phyloP scores from a whole-genome alignment of 2,888 invertebrate species.

The Eupeodes latifasciatus region DNA sequence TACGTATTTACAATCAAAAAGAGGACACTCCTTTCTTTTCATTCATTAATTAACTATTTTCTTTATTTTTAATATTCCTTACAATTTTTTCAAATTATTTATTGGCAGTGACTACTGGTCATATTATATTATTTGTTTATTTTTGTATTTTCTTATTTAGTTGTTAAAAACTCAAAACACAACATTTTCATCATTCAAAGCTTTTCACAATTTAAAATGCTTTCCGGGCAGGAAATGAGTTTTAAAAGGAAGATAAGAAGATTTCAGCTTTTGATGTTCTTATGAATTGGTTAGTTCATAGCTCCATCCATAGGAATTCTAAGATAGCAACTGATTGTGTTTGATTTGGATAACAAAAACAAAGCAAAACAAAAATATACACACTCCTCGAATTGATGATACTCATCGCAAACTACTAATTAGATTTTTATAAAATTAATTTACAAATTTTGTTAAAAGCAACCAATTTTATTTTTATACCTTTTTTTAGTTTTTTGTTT shows the following conservation, averaged over 20 bases:
- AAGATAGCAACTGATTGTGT: constrained; percentile 15
- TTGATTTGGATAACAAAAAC: constrained; percentile 43
- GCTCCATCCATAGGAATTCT: background rate
- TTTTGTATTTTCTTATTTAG: constrained; percentile 10
- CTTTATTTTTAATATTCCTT: constrained; percentile 37
- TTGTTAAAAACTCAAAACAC: constrained; percentile 74
- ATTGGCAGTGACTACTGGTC: constrained; percentile 80
- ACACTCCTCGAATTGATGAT: constrained; percentile 63
- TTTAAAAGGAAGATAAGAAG: constrained; percentile 29
- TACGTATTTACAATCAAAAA: constrained; percentile 71
- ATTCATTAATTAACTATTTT: constrained; percentile 67
- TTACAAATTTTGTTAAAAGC: constrained; percentile 58
- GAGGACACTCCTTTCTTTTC: constrained; percentile 38
- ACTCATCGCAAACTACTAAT: constrained; percentile 31
- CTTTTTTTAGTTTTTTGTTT: constrained; percentile 33
- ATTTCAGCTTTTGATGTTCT: background rate
- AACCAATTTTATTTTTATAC: constrained; percentile 19
- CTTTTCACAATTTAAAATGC: constrained; percentile 15
- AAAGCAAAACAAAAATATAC: constrained; percentile 15
- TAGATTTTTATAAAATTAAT: constrained; percentile 36
- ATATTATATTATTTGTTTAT: constrained; percentile 71
- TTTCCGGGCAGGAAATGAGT: constrained; percentile 1
- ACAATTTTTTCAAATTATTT: constrained; percentile 66
- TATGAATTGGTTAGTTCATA: background rate
- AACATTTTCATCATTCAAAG: constrained; percentile 36